Conservation (phyloP, 2,888 invertebrate genomes). For the Cheilosia scutellata region DNA sequence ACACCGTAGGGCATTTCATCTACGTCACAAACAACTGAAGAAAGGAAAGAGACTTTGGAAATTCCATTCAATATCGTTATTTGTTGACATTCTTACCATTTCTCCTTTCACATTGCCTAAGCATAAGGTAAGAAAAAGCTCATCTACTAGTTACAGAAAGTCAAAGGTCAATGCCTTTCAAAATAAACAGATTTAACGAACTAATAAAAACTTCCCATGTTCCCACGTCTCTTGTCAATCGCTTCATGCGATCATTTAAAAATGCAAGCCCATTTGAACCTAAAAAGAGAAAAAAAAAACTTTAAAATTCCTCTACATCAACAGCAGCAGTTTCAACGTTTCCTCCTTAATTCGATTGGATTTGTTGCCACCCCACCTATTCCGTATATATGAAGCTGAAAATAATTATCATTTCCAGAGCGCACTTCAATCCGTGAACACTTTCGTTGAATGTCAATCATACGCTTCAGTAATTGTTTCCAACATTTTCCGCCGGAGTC, state of each 20-base stretch:
- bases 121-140: too few relatives aligned
- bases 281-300: neutral
- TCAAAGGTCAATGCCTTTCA: too few relatives aligned
- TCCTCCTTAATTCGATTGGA: constrained; percentile 46
- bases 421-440: constrained; percentile 42
- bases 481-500: constrained; percentile 18
- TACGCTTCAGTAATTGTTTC: constrained; percentile 58
- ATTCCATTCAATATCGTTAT: too few relatives aligned
- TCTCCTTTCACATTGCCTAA: too few relatives aligned
- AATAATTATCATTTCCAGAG: constrained; percentile 54
- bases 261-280: neutral
- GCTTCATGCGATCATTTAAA: neutral
- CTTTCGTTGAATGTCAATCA: constrained; percentile 61
- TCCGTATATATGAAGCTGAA: constrained; percentile 10
- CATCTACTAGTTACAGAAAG: too few relatives aligned
- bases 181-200: too few relatives aligned
- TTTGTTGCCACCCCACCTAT: constrained; percentile 4
- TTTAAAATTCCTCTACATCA: constrained; percentile 7
- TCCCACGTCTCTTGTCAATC: too few relatives aligned
- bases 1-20: too few relatives aligned
- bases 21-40: too few relatives aligned
- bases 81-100: too few relatives aligned
- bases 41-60: too few relatives aligned
- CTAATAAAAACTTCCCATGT: too few relatives aligned
- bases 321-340: constrained; percentile 10